Conservation (phyloP, 92 coral and sea anemone species). For the Micromussa lordhowensis region DNA sequence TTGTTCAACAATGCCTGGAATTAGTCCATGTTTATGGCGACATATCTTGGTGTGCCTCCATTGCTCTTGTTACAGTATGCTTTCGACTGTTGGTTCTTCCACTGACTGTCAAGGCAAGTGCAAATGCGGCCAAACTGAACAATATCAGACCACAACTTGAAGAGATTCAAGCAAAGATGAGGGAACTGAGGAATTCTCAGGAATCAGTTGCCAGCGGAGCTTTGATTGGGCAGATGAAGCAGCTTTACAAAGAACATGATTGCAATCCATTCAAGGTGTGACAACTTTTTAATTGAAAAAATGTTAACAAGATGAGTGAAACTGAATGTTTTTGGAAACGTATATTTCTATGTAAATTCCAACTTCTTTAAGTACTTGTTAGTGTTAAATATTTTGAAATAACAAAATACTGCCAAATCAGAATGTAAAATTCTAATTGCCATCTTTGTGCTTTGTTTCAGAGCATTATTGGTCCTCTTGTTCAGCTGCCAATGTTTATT, state of each 20-base stretch:
- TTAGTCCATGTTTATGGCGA: slow-evolving; percentile 69
- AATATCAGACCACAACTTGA: slow-evolving; percentile 92
- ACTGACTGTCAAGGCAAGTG: slow-evolving; percentile 85
- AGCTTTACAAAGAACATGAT: slow-evolving; percentile 84
- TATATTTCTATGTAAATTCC: too few relatives aligned
- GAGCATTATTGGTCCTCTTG: slow-evolving; percentile 84
- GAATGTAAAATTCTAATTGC: background rate
- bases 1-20: slow-evolving; percentile 89
- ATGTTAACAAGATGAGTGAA: too few relatives aligned
- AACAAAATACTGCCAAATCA: background rate
- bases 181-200: slow-evolving; percentile 85
- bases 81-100: slow-evolving; percentile 86
- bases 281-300: too few relatives aligned
- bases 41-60: slow-evolving; percentile 92
- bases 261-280: slow-evolving; percentile 94
- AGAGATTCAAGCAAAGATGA: slow-evolving; percentile 78
- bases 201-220: slow-evolving; percentile 81
- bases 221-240: slow-evolving; percentile 73
- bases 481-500: slow-evolving; percentile 88
- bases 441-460: slow-evolving; percentile 46
- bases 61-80: slow-evolving; percentile 76
- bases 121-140: slow-evolving; percentile 93
- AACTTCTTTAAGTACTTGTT: background rate
- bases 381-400: background rate
- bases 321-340: too few relatives aligned